Conservation (phyloP, 2,113 vertebrate species). For the Anser cygnoides region DNA sequence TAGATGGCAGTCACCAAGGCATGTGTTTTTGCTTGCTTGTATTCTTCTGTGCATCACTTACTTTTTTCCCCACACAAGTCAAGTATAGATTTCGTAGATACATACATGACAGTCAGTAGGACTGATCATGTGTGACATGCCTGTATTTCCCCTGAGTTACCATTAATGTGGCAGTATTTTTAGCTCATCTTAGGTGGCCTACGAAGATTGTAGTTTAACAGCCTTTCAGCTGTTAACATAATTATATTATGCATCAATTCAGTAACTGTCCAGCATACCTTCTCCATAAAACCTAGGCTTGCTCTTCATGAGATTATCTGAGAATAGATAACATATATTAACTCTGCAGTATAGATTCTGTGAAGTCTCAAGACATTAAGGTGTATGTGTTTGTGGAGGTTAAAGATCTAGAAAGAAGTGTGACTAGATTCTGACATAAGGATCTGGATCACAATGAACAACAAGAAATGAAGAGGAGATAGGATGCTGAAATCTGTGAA, state of each 20-base stretch:
- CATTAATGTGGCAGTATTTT: neutral
- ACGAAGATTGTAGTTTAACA: neutral
- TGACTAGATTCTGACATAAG: neutral
- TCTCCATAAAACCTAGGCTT: neutral
- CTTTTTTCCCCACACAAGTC: neutral
- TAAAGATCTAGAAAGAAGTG: neutral
- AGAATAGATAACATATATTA: neutral
- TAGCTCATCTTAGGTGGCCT: neutral
- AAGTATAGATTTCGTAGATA: neutral
- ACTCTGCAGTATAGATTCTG: neutral
- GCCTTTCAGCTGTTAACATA: accelerated
- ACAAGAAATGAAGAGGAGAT: neutral
- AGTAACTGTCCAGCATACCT: neutral
- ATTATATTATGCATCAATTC: neutral
- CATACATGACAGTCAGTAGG: neutral
- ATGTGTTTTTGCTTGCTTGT: neutral
- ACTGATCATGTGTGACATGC: neutral
- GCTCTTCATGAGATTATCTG: neutral
- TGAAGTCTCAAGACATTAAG: neutral
- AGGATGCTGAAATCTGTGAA: neutral
- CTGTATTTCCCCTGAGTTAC: neutral
- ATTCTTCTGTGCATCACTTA: neutral
- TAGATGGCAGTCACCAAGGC: neutral
- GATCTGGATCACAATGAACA: neutral
- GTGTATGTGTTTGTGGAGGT: neutral